These are phyloP conservation scores for Schizaphis graminum DNA, from an alignment of 2,888 invertebrate species.

Conservation along the genomic window DNA sequence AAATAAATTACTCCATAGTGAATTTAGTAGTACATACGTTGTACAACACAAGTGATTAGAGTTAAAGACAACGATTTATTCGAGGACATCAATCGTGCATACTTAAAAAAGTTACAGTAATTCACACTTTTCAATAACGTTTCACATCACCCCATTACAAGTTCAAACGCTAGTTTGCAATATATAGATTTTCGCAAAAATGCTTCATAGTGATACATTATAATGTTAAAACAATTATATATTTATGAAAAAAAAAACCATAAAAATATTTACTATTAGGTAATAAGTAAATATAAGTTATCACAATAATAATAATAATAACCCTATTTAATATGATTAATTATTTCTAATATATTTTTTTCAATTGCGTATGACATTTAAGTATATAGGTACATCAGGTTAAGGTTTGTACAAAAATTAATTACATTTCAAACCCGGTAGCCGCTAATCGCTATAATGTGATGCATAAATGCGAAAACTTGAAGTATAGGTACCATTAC, in stretches of 20 bases:
- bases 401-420: background rate
- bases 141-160: background rate
- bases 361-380: background rate
- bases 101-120: background rate
- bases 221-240: background rate
- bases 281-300: no score
- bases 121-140: background rate
- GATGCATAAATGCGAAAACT: background rate
- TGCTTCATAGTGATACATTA: background rate
- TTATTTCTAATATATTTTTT: no score
- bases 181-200: background rate
- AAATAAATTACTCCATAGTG: background rate
- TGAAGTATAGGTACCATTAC: background rate
- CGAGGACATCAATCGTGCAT: background rate
- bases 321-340: no score
- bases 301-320: background rate
- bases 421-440: background rate
- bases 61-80: background rate
- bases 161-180: background rate
- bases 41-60: background rate
- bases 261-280: background rate
- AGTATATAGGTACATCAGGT: background rate
- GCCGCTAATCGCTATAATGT: background rate
- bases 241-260: background rate
- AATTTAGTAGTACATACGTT: background rate